A percentile compares a stretch with the other conserved stretches of the same genome.
These are phyloP conservation scores for Typhlomys cinereus DNA, from an alignment of 2,113 vertebrate species.

Conservation along the genomic window DNA sequence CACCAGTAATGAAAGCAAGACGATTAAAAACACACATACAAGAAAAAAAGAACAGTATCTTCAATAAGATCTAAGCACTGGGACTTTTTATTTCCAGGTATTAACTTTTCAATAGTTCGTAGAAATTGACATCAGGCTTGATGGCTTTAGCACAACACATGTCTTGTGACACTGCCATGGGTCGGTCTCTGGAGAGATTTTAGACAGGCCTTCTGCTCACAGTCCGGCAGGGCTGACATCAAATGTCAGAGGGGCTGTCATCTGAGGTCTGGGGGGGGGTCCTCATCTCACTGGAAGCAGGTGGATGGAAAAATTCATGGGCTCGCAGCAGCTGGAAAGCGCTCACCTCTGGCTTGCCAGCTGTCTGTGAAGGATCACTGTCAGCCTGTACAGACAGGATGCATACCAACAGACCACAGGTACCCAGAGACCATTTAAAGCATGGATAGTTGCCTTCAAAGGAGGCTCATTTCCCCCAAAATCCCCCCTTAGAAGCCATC, in stretches of 20 bases:
- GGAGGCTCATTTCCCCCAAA: neutral
- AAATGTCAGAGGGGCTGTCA: neutral
- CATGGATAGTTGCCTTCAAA: neutral
- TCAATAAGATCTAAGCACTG: neutral
- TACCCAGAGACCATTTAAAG: neutral
- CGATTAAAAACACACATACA: neutral
- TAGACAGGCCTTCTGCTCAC: neutral
- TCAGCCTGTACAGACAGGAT: neutral
- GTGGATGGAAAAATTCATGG: neutral
- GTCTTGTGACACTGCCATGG: neutral
- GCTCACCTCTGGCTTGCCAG: neutral
- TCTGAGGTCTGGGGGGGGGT: accelerated
- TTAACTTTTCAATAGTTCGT: neutral
- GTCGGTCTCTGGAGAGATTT: neutral
- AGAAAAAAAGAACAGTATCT: neutral
- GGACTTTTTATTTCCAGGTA: neutral
- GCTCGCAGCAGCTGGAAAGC: neutral
- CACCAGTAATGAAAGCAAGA: no score
- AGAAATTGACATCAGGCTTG: neutral
- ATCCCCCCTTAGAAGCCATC: neutral
- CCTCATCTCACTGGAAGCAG: neutral
- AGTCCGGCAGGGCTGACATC: no score
- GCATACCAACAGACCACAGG: neutral
- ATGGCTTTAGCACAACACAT: neutral
- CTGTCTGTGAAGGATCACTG: neutral